Evolutionary conservation across 2,113 vertebrate species (phyloP).

Genomic region (Nipponia nippon): DNA sequence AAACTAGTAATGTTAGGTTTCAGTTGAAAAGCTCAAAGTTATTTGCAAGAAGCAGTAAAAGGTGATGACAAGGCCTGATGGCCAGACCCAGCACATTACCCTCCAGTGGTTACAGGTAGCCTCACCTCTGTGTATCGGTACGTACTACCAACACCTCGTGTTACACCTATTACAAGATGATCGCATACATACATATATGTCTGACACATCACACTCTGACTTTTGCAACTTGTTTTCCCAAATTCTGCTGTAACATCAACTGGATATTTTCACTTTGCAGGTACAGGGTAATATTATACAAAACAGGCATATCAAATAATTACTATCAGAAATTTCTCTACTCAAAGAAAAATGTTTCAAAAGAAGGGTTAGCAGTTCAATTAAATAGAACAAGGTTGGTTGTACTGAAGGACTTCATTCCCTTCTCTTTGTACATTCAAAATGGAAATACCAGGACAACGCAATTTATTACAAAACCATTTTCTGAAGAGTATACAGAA

Average conservation of each 20-base stretch:
- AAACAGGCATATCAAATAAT: neutral
- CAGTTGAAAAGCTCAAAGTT: neutral
- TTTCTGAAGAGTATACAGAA: neutral
- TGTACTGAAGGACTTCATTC: neutral
- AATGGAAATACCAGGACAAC: neutral
- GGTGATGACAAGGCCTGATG: neutral
- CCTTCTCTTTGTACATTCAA: neutral
- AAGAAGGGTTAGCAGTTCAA: neutral
- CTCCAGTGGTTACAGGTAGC: neutral
- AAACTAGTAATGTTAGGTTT: neutral
- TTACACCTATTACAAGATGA: neutral
- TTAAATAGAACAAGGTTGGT: neutral
- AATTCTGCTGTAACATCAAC: neutral
- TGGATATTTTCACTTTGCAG: neutral
- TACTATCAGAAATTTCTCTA: neutral
- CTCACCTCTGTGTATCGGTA: neutral
- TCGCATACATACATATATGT: fast-evolving
- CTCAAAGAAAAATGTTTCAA: neutral
- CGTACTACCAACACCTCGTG: neutral
- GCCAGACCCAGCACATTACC: neutral
- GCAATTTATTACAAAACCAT: neutral
- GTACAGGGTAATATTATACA: neutral
- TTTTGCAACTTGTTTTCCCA: neutral
- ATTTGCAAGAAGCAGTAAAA: neutral
- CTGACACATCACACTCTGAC: neutral